Evolutionary conservation across 64 coral and sea anemone genomes (phyloP).

Genomic region (Stylophora pistillata): DNA sequence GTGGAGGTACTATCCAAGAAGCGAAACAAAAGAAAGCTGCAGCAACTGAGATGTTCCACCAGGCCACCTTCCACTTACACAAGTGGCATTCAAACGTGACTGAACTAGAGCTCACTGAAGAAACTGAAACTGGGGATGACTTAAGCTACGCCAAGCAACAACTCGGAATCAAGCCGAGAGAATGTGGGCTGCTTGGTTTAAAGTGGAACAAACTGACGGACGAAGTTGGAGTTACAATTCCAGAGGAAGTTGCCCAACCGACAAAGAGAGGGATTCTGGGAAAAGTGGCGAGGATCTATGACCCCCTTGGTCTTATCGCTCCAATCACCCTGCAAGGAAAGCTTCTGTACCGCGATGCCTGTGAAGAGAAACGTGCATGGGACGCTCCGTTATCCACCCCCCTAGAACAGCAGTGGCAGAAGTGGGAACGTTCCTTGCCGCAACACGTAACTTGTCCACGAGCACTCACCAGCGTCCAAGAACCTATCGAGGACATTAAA

Average conservation of each 20-base stretch:
- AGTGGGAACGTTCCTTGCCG: slow-evolving; percentile 1
- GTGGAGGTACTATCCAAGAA: slow-evolving; percentile 31
- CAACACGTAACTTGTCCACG: neutral
- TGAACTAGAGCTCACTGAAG: neutral
- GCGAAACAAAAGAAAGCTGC: slow-evolving; percentile 34
- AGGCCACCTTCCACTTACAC: slow-evolving; percentile 25
- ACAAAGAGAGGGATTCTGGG: slow-evolving; percentile 38
- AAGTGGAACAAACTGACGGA: slow-evolving; percentile 6
- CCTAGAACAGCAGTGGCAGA: neutral
- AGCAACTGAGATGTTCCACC: slow-evolving; percentile 11
- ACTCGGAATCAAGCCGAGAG: neutral
- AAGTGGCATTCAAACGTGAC: slow-evolving; percentile 45
- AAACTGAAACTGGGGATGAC: neutral
- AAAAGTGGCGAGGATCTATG: slow-evolving; percentile 11
- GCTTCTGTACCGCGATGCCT: neutral
- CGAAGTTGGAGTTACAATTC: neutral
- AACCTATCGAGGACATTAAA: slow-evolving; percentile 8
- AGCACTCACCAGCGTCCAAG: neutral
- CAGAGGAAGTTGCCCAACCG: neutral
- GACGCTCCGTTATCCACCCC: neutral
- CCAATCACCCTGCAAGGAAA: too few relatives aligned
- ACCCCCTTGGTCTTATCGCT: slow-evolving; percentile 12
- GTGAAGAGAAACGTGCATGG: slow-evolving; percentile 12
- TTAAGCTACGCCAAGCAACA: slow-evolving; percentile 36
- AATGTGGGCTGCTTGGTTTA: slow-evolving; percentile 8